Conservation (phyloP, 2,888 invertebrate species). For the Adela reaumurella region DNA sequence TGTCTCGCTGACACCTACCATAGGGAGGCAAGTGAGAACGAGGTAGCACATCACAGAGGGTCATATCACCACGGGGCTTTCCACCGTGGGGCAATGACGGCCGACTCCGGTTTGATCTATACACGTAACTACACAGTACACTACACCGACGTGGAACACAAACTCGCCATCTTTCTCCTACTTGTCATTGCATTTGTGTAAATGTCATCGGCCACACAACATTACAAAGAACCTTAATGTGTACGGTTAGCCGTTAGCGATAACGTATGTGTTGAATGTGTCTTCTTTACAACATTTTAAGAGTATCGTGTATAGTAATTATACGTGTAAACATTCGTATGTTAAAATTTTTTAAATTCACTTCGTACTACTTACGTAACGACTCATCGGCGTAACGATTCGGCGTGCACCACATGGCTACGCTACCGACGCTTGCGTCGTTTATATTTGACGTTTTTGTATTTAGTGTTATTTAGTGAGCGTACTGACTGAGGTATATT, state of each 20-base stretch:
- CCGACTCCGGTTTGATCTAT: too few relatives aligned
- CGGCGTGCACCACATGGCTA: constrained; percentile 38
- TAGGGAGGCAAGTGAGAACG: too few relatives aligned
- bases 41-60: too few relatives aligned
- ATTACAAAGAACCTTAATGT: not conserved
- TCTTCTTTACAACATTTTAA: constrained; percentile 39
- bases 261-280: constrained; percentile 46
- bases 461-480: too few relatives aligned
- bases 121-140: too few relatives aligned
- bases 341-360: constrained; percentile 44
- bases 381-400: constrained; percentile 32
- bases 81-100: too few relatives aligned
- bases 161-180: too few relatives aligned
- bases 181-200: too few relatives aligned
- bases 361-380: constrained; percentile 38
- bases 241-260: constrained; percentile 15
- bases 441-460: not conserved
- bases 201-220: not conserved
- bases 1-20: too few relatives aligned
- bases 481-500: too few relatives aligned
- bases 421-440: constrained; percentile 29
- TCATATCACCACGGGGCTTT: too few relatives aligned
- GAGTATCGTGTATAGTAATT: constrained; percentile 41
- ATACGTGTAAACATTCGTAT: constrained; percentile 30
- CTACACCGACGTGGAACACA: too few relatives aligned